phyloP scores from a whole-genome alignment of 2,113 vertebrate species.

The Bujurquina vittata region DNA sequence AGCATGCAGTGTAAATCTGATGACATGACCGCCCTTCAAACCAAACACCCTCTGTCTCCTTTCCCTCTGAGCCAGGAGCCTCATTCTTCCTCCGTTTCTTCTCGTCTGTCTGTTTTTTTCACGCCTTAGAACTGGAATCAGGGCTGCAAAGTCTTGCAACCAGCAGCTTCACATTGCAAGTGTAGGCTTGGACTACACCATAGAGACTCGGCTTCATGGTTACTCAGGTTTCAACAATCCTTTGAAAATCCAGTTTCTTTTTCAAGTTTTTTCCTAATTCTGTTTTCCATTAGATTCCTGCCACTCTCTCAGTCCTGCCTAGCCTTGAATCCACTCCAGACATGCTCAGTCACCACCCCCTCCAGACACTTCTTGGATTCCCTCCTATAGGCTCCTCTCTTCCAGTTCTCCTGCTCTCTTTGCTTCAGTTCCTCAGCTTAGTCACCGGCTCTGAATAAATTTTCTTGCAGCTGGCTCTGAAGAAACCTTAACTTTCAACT shows the following conservation, averaged over 20 bases:
- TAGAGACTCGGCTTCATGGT: not conserved
- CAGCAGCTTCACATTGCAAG: not conserved
- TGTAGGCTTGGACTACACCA: not conserved
- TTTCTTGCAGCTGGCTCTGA: not conserved
- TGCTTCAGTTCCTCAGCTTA: not conserved
- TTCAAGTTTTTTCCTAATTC: not conserved
- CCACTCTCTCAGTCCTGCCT: not conserved
- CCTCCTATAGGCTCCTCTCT: not conserved
- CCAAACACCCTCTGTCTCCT: not conserved
- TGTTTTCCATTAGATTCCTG: not conserved
- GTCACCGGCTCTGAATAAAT: slow-evolving; percentile 3
- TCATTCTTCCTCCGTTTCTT: not conserved
- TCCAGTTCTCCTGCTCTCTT: not conserved
- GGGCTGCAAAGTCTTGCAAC: not conserved
- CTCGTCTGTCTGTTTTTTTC: not conserved
- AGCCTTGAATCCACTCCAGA: not conserved
- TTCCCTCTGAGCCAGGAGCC: not conserved
- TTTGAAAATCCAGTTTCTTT: slow-evolving; percentile 6
- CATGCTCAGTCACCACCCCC: not conserved
- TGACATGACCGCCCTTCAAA: not conserved
- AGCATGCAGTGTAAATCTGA: not conserved
- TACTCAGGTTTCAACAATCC: not conserved
- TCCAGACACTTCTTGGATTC: not conserved
- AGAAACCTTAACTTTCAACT: not conserved
- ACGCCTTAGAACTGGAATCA: not conserved